Evolutionary conservation across 2,888 invertebrate genomes (phyloP).

Genomic region (Darwinula stevensoni): DNA sequence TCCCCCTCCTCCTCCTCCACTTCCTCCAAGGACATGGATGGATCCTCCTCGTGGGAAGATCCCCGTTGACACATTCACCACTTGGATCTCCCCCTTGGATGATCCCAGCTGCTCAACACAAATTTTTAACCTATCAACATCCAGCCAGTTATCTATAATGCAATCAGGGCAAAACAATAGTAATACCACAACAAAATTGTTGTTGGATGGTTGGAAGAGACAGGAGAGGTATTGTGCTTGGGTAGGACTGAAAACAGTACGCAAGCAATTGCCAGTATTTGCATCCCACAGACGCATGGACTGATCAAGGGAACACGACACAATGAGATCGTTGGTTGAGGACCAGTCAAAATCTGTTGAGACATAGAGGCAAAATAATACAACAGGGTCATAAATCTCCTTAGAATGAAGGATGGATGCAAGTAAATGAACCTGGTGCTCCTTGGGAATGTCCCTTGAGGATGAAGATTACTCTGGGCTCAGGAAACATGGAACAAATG

Average conservation of each 20-base stretch:
- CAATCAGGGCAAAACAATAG: no score
- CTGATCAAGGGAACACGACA: conserved; percentile 42
- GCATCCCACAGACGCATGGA: conserved; percentile 42
- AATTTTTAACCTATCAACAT: no score
- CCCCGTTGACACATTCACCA: conserved; percentile 56
- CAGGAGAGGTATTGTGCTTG: conserved; percentile 40
- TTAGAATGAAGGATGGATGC: no score
- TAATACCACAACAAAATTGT: conserved; percentile 57
- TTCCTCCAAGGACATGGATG: not conserved
- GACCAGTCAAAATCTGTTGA: conserved; percentile 58
- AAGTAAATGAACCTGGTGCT: no score
- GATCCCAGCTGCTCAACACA: conserved; percentile 28
- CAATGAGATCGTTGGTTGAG: conserved; percentile 46
- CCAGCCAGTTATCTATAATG: no score
- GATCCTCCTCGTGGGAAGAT: conserved; percentile 31
- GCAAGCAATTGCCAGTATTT: conserved; percentile 23
- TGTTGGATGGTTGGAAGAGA: conserved; percentile 51
- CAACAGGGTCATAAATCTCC: no score
- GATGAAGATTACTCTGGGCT: conserved; percentile 35
- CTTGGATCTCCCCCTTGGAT: conserved; percentile 36
- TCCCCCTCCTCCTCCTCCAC: no score
- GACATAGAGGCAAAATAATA: no score
- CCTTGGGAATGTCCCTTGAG: no score
- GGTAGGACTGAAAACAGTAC: no score
- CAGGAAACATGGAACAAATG: conserved; percentile 40